These are phyloP conservation scores for Lepidotrigona ventralis DNA, from an alignment of 1,140 invertebrate species.

Conservation along the genomic window DNA sequence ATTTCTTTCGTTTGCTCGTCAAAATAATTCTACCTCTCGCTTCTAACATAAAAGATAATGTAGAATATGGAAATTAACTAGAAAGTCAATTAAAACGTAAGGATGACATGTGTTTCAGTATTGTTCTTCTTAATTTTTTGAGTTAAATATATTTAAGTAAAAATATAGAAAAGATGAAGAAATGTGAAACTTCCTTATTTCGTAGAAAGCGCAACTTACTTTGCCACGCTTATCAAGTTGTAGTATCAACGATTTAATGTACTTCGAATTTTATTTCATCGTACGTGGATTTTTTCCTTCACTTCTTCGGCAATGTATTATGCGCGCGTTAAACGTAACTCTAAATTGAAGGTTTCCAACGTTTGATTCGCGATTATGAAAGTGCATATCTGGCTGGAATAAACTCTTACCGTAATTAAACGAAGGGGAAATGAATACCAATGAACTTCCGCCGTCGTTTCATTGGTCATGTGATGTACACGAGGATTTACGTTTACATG, in stretches of 20 bases:
- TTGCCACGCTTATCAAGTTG: not conserved
- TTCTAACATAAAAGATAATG: no score
- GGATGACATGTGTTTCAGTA: no score
- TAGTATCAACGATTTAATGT: not conserved
- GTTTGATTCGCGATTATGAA: slow-evolving; percentile 18
- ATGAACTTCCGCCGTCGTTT: slow-evolving; percentile 32
- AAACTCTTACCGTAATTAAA: slow-evolving; percentile 26
- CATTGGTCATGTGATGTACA: not conserved
- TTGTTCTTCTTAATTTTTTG: no score
- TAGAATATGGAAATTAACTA: no score
- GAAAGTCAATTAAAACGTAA: no score
- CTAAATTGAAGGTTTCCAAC: slow-evolving; percentile 9
- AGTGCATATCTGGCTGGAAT: not conserved
- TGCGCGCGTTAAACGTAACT: not conserved
- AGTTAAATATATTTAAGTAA: no score
- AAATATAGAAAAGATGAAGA: not conserved
- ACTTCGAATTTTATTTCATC: no score
- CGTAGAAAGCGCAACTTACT: slow-evolving; percentile 16
- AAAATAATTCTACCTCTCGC: no score
- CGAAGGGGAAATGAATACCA: not conserved
- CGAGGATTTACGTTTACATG: not conserved
- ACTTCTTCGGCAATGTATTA: not conserved
- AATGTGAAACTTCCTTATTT: slow-evolving; percentile 2
- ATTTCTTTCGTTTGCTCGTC: not conserved
- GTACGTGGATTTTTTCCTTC: not conserved